Percentiles rank a stretch among this genome's conserved stretches.
phyloP scores from a whole-genome alignment of 2,113 vertebrate genomes.

The Lucifuga dentata region DNA sequence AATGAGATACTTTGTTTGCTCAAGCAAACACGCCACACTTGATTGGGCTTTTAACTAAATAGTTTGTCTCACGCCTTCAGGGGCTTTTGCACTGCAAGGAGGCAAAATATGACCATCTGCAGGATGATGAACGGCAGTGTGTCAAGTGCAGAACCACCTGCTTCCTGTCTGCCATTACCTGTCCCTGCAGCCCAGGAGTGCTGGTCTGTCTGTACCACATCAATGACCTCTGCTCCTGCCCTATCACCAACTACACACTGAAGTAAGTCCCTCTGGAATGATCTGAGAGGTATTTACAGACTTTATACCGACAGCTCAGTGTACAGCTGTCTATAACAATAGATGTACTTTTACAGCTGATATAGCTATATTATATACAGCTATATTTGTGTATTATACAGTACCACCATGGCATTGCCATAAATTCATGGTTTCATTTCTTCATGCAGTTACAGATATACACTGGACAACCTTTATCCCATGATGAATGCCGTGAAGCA shows the following conservation, averaged over 20 bases:
- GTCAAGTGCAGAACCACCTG: conserved; percentile 95
- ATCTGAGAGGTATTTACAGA: not conserved
- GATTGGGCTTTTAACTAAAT: not conserved
- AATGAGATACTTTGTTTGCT: not conserved
- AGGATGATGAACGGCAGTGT: conserved; percentile 97
- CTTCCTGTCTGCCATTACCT: conserved; percentile 95
- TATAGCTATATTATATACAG: not conserved
- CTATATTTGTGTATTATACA: conserved; percentile 5
- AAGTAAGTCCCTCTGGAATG: conserved; percentile 83
- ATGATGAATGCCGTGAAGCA: conserved; percentile 92
- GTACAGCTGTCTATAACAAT: not conserved
- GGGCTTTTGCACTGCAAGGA: conserved; percentile 86
- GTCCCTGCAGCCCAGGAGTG: conserved; percentile 86
- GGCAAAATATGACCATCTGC: conserved; percentile 90
- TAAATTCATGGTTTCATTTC: not conserved
- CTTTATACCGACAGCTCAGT: not conserved
- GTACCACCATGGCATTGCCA: not conserved
- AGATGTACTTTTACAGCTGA: not conserved
- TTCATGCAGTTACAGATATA: conserved; percentile 88
- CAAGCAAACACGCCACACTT: not conserved
- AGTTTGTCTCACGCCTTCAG: conserved; percentile 74
- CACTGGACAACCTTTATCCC: conserved; percentile 92
- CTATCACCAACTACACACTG: conserved; percentile 87
- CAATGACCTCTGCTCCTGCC: conserved; percentile 89
- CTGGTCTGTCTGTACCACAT: conserved; percentile 93